Conservation (phyloP, 92 coral and sea anemone genomes). For the Parazoanthus swiftii region DNA sequence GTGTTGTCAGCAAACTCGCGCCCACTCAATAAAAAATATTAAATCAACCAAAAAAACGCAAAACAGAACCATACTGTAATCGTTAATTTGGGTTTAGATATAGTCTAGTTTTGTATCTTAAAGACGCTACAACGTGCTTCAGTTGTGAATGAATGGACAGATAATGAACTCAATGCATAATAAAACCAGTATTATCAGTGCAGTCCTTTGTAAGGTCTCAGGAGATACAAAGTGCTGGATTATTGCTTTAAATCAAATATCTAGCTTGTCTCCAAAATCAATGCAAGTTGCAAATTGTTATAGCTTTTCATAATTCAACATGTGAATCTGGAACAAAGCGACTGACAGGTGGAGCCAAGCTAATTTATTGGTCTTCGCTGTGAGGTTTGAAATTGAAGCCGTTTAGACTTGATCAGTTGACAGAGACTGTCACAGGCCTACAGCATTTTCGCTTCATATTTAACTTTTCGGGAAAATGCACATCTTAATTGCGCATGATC, state of each 20-base stretch:
- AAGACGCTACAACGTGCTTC: slow-evolving; percentile 16
- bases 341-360: slow-evolving; percentile 22
- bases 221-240: slow-evolving; percentile 16
- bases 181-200: neutral
- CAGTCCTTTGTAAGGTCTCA: neutral
- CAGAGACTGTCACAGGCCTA: neutral
- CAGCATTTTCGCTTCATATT: neutral
- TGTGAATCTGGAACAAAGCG: slow-evolving; percentile 28
- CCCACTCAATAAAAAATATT: slow-evolving; percentile 32
- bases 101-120: slow-evolving; percentile 15
- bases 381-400: slow-evolving; percentile 4
- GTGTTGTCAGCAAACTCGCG: neutral
- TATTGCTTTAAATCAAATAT: slow-evolving; percentile 6
- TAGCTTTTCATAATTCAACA: slow-evolving; percentile 36
- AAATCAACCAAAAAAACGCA: neutral
- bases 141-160: slow-evolving; percentile 1
- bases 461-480: neutral
- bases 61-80: neutral
- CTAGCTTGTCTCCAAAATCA: slow-evolving; percentile 22
- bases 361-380: slow-evolving; percentile 26
- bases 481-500: neutral
- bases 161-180: neutral
- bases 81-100: neutral
- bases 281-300: slow-evolving; percentile 43
- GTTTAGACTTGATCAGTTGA: neutral